Conservation (phyloP, 2,888 invertebrate species). For the Myopa testacea region DNA sequence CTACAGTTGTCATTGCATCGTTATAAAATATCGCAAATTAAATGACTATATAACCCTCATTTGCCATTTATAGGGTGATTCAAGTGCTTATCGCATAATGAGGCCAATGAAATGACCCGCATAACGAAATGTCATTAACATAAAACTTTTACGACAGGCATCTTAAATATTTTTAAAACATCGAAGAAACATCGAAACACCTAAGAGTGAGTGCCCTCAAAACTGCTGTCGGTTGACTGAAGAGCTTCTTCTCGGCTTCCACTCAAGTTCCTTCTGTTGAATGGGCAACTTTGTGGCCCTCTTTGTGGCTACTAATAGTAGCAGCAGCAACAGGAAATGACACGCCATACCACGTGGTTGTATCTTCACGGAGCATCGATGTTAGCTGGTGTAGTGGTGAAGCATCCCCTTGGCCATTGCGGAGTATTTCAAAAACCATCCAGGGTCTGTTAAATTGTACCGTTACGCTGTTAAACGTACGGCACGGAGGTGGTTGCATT, state of each 20-base stretch:
- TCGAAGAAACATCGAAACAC: too few species aligned
- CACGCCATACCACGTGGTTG: slow-evolving; percentile 6
- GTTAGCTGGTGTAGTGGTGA: neutral
- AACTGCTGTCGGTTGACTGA: neutral
- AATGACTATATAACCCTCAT: slow-evolving; percentile 27
- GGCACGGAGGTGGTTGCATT: too few species aligned
- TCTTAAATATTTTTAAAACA: slow-evolving; percentile 10
- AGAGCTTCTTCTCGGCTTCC: neutral
- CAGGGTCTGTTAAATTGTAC: too few species aligned
- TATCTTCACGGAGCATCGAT: neutral
- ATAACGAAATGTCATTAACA: slow-evolving; percentile 47
- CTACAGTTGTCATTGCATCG: neutral
- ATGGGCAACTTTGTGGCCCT: neutral
- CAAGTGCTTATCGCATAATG: slow-evolving; percentile 40
- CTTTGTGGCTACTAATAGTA: neutral
- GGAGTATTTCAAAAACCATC: too few species aligned
- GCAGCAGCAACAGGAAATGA: neutral
- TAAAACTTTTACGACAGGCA: slow-evolving; percentile 25
- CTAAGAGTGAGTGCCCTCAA: neutral
- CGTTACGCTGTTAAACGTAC: too few species aligned
- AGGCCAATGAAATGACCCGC: slow-evolving; percentile 60
- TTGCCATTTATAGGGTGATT: slow-evolving; percentile 29
- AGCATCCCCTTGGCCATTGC: too few species aligned
- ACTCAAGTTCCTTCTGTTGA: neutral
- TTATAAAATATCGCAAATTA: neutral